Evolutionary conservation across 2,888 invertebrate species (phyloP).

Genomic region (Aphidius colemani): DNA sequence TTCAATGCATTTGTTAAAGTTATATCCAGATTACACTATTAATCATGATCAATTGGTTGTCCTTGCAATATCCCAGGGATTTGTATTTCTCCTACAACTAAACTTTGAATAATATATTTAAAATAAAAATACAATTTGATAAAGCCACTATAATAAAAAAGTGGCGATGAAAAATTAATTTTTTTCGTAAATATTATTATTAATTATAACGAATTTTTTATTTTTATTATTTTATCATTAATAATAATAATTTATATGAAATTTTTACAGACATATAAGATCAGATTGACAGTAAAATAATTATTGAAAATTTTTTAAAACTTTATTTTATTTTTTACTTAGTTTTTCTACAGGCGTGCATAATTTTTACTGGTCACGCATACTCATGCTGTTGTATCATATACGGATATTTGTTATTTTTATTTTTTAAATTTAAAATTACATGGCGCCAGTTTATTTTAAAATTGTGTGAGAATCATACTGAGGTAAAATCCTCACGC

Average conservation of each 20-base stretch:
- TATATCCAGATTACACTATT: neutral
- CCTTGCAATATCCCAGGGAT: neutral
- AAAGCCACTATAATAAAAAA: too few species aligned
- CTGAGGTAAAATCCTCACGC: constrained; percentile 25
- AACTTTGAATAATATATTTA: too few species aligned
- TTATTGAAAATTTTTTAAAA: too few species aligned
- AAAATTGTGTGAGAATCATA: constrained; percentile 21
- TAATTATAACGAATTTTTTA: neutral
- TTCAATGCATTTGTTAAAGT: constrained; percentile 5
- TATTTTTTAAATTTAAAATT: constrained; percentile 17
- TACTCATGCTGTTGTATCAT: constrained; percentile 2
- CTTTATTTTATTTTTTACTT: neutral
- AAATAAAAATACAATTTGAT: too few species aligned
- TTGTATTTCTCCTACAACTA: neutral
- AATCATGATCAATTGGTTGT: constrained; percentile 21
- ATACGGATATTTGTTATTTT: neutral
- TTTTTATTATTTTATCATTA: neutral
- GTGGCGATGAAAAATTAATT: too few species aligned
- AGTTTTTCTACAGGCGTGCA: constrained; percentile 4
- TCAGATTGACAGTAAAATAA: too few species aligned
- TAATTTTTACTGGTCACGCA: constrained; percentile 14
- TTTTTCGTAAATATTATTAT: constrained; percentile 8
- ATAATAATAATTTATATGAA: neutral
- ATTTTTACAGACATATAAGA: too few species aligned
- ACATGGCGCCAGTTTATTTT: constrained; percentile 21